Evolutionary conservation across 23 tunicate species (phyloP).

Genomic region (Diplosoma virens): DNA sequence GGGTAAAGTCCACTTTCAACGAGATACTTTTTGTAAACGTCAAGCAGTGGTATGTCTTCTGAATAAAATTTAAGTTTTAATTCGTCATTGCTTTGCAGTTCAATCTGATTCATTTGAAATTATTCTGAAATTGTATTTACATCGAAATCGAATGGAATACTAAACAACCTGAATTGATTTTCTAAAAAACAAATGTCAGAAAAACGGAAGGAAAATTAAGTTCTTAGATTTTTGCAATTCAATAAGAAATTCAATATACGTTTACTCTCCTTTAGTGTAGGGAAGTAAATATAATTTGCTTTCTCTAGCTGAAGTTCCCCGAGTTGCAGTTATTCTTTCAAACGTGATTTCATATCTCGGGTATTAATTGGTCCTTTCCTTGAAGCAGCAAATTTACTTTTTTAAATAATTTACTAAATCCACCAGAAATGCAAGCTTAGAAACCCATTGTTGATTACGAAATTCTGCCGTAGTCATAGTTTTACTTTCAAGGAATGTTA

Average conservation of each 20-base stretch:
- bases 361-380: conserved; percentile 23
- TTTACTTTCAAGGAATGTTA: conserved; percentile 16
- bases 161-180: conserved; percentile 26
- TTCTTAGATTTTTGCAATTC: not conserved
- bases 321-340: conserved; percentile 23
- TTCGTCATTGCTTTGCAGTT: too few species aligned
- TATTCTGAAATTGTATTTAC: conserved; percentile 19
- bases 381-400: not conserved
- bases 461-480: not conserved
- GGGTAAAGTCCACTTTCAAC: conserved; percentile 18
- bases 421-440: conserved; percentile 29
- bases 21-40: not conserved
- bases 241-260: not conserved
- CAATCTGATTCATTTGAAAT: conserved; percentile 46
- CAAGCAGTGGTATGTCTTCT: not conserved
- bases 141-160: not conserved
- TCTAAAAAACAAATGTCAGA: conserved; percentile 23
- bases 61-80: conserved; percentile 8
- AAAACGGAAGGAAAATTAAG: conserved; percentile 15
- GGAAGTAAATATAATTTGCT: conserved; percentile 25
- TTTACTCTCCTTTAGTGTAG: not conserved
- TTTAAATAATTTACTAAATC: conserved; percentile 28
- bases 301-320: conserved; percentile 31
- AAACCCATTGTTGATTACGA: conserved; percentile 31
- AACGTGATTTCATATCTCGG: conserved; percentile 32